phyloP scores from a whole-genome alignment of 2,113 vertebrate genomes.

The Pogona vitticeps region DNA sequence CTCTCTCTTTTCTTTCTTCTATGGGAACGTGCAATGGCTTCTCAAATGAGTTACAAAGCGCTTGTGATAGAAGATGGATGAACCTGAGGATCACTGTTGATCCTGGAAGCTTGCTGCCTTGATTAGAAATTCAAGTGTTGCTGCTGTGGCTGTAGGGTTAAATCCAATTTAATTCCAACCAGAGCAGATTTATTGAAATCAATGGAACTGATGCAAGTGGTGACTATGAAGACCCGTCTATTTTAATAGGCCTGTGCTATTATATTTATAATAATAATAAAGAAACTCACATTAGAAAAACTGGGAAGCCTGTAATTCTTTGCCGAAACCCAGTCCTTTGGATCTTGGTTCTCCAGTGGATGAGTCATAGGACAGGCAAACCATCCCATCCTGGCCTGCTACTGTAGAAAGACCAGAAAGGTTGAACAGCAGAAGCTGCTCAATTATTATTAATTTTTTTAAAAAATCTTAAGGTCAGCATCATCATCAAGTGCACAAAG shows the following conservation, averaged over 20 bases:
- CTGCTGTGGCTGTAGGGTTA: too few species aligned
- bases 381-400: constrained; percentile 5
- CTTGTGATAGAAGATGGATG: background rate
- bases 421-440: background rate
- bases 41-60: background rate
- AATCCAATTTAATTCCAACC: too few species aligned
- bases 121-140: too few species aligned
- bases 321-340: background rate
- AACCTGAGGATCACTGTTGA: background rate
- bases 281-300: constrained; percentile 4
- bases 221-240: too few species aligned
- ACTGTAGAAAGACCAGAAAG: constrained; percentile 11
- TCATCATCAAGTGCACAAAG: constrained; percentile 57
- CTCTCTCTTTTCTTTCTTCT: background rate
- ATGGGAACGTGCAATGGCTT: background rate
- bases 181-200: too few species aligned
- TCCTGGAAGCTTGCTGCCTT: background rate
- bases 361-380: background rate
- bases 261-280: background rate
- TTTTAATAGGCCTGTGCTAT: too few species aligned
- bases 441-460: background rate
- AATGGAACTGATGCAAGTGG: too few species aligned
- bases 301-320: constrained; percentile 3
- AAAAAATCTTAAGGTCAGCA: constrained; percentile 68
- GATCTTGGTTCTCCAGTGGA: background rate